Conservation (phyloP, 2,797 vertebrate species). For the Sylvia borin region DNA sequence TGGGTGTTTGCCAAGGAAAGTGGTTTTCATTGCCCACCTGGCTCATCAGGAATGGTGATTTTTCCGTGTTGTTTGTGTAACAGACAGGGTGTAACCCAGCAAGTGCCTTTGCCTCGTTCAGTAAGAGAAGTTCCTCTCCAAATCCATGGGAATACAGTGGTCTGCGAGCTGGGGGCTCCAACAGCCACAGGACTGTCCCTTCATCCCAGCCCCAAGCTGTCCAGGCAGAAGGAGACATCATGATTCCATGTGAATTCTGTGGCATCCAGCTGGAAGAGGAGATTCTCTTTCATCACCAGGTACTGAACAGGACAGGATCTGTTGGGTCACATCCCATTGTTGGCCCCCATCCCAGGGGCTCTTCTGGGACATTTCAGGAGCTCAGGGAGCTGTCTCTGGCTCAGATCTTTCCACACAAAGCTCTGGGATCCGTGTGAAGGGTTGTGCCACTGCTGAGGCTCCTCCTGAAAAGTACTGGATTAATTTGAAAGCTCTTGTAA, state of each 20-base stretch:
- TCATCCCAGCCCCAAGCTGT: constrained; percentile 76
- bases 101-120: constrained; percentile 87
- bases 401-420: background rate
- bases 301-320: constrained; percentile 24
- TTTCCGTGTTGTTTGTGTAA: background rate
- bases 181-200: constrained; percentile 70
- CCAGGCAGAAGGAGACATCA: constrained; percentile 76
- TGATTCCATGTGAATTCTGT: constrained; percentile 97
- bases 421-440: background rate
- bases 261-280: constrained; percentile 90
- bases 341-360: background rate
- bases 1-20: background rate
- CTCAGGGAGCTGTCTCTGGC: background rate
- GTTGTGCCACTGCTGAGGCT: background rate
- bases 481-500: background rate
- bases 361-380: background rate
- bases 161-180: background rate
- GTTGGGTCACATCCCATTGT: background rate
- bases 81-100: constrained; percentile 94
- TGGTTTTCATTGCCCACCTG: background rate
- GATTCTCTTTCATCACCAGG: constrained; percentile 94
- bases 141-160: background rate
- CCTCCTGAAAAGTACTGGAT: background rate
- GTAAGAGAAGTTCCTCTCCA: constrained; percentile 80
- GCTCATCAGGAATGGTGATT: background rate